These are phyloP conservation scores for Helarctos malayanus DNA, from an alignment of 2,797 vertebrate genomes.

Conservation along the genomic window DNA sequence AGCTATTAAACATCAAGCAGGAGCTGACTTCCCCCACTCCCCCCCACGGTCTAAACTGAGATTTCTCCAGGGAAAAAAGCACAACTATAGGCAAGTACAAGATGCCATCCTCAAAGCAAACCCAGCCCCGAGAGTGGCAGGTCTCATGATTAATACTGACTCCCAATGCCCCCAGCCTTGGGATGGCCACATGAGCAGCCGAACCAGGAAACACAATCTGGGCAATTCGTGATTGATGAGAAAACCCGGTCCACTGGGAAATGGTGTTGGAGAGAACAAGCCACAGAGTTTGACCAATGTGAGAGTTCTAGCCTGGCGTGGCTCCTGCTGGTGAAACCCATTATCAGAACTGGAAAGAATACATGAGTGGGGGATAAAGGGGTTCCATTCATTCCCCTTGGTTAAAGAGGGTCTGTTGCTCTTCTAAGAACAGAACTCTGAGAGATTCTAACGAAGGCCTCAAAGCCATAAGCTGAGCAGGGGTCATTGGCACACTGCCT, in stretches of 20 bases:
- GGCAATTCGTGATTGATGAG: not conserved
- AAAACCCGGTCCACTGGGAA: not conserved
- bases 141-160: slow-evolving; percentile 67
- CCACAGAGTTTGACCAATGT: not conserved
- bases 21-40: not conserved
- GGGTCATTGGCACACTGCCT: not conserved
- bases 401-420: not conserved
- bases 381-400: not conserved
- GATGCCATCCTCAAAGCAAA: slow-evolving; percentile 69
- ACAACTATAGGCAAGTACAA: slow-evolving; percentile 67
- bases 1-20: slow-evolving; percentile 86
- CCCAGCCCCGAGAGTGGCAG: slow-evolving; percentile 30
- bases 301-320: not conserved
- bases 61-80: slow-evolving; percentile 70
- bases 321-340: not conserved
- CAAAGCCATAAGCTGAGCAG: rapidly evolving
- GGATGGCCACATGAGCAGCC: not conserved
- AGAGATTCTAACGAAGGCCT: not conserved
- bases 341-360: not conserved
- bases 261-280: not conserved
- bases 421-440: not conserved
- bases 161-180: slow-evolving; percentile 12
- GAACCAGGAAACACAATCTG: not conserved
- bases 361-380: not conserved
- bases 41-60: slow-evolving; percentile 35